Base-by-base conservation (phyloP, 1,140 invertebrate genomes). In the Bombus picipes region DNA sequence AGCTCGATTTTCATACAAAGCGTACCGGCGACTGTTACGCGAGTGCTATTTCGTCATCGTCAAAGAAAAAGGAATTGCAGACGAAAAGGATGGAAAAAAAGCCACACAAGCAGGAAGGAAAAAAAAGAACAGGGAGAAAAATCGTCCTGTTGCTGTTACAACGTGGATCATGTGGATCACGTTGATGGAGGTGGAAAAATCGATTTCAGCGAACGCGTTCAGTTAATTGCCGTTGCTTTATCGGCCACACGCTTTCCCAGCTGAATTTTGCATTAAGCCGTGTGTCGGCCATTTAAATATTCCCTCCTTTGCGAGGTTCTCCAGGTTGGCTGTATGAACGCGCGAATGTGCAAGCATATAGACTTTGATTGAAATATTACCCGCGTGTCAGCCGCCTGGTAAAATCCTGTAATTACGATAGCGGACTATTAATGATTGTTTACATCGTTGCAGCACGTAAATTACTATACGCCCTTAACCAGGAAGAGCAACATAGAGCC, bases 361-460 rank as follows among this genome's bases (percentile, higher is more conserved):
- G 85, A 89, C 80, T 89, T 89, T 89, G 88, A 89, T 89, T 89
- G 88, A 89, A 89, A 89, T 89, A 89, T 89, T 89, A 76, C 81
- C 57, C 78, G 65, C 39, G 41, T 65, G 18, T 37, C 25, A 59
- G 62, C 77, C 53, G n/a, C 28, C 59, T 37, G 68, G 88, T 83
- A 88, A 82, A 72, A 87, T 90, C 76, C 86, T 81, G 80, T 89
- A 87, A 90, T 90, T 90, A 90, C 89, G 81, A 80, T 84, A 77
- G 83, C 68, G 76, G 83, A 77, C 89, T 90, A 90, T 88, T 90
- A 90, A 90, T 90, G 88, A 90, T 90, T 90, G 89, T 90, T 90
- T 88, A 88, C 88, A 73, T 70, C 89, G 74, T 81, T 43, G 34
- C 47, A 70, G 71, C 74, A 39, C 66, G 70, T 62, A 90, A 88